Base-by-base conservation (phyloP, 2,888 invertebrate genomes). In the Watsonalla binaria region DNA sequence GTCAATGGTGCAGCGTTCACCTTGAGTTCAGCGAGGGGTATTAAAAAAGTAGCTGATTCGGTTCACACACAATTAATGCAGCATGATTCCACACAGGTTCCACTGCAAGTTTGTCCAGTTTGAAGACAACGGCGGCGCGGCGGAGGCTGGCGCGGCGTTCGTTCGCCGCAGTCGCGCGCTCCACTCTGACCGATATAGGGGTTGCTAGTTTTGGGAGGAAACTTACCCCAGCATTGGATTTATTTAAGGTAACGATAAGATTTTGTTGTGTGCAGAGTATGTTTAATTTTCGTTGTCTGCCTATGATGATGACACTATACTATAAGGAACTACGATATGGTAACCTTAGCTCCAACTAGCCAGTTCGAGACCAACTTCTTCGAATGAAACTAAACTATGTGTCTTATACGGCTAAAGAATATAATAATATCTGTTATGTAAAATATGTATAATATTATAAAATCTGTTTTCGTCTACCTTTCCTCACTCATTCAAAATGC, bases 101-200 rank as follows among this genome's bases (percentile, higher is more conserved):
- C 42, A 72, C 69, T 60, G 54, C 83, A 81, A 71, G 64, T 66
- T 65, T 63, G 61, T 67, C 58, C 62, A 65, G 68, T 57, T 65
- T 60, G 58, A 57, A 59, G 65, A 66, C 61, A 61, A 62, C 70
- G 69, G 74, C 69, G 66, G 62, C 62, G 61, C 54, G 63, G 65
- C 59, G 70, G 66, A 63, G 71, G 70, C 65, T 65, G 62, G 72
- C 68, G 83, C 84, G 84, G 86, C 89, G 88, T 89, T 83, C 84
- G 78, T 72, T 77, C 85, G 82, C 84, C 82, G 78, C 85, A 75
- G 75, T 78, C 75, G 79, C 89, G 83, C 82, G 86, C 76, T 79
- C 64, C 64, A 74, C 72, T 90, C 89, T 89, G 86, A 62, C 70
- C 67, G 67, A 68, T 62, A 65, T 66, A 58, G 66, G 39, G 74